Percentiles rank a stretch among this genome's conserved stretches.
These are phyloP conservation scores for Periparus ater DNA, from an alignment of 2,797 vertebrate species.

Conservation along the genomic window DNA sequence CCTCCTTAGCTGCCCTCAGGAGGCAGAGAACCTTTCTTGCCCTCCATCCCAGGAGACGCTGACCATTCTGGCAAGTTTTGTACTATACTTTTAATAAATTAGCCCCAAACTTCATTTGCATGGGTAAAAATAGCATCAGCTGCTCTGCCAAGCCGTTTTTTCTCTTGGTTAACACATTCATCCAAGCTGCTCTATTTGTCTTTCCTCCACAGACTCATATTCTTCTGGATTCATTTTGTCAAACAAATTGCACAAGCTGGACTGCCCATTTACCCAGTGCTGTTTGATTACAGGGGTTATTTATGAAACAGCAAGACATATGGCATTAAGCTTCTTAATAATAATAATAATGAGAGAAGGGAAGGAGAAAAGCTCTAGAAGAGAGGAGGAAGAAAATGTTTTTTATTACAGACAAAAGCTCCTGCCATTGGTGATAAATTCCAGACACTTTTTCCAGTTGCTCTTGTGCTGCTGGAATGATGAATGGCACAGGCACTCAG, in stretches of 20 bases:
- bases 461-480: not conserved
- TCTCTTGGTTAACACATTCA: conserved; percentile 63
- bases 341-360: conserved; percentile 50
- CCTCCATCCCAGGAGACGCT: not conserved
- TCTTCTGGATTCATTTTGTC: conserved; percentile 58
- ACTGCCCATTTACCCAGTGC: conserved; percentile 55
- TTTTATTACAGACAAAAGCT: conserved; percentile 47
- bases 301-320: conserved; percentile 57
- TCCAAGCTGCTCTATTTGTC: conserved; percentile 56
- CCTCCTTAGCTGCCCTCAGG: not conserved
- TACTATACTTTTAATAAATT: conserved; percentile 50
- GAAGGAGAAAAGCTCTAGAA: not conserved
- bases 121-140: conserved; percentile 57
- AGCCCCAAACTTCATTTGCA: conserved; percentile 3
- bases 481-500: not conserved
- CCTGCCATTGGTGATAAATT: conserved; percentile 43
- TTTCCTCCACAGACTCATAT: conserved; percentile 52
- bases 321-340: conserved; percentile 60
- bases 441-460: conserved; percentile 33
- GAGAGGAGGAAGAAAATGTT: not conserved
- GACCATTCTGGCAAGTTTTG: not conserved
- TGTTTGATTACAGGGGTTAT: conserved; percentile 57
- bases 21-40: not conserved
- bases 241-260: conserved; percentile 49
- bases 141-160: conserved; percentile 48